Percentiles rank a stretch among this genome's conserved stretches.
Conservation (phyloP, 2,113 vertebrate species). For the Tenebrosternarchus preto region DNA sequence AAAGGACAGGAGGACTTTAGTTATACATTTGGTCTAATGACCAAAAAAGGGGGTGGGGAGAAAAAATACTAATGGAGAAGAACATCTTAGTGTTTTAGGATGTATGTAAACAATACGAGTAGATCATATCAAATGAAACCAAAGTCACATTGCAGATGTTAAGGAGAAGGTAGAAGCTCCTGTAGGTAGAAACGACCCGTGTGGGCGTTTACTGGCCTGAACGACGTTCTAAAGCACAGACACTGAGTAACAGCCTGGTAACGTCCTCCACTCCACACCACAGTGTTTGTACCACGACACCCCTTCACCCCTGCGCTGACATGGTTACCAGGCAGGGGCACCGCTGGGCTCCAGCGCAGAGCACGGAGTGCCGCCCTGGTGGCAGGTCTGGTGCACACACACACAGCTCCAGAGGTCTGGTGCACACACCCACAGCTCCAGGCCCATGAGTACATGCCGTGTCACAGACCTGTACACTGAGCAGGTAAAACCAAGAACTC, state of each 20-base stretch:
- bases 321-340: too few species aligned
- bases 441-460: background rate
- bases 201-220: conserved; percentile 11
- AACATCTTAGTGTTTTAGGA: conserved; percentile 74
- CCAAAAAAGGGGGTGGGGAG: conserved; percentile 33
- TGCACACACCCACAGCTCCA: background rate
- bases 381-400: too few species aligned
- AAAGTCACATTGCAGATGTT: background rate
- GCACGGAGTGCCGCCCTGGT: too few species aligned
- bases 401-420: too few species aligned
- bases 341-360: too few species aligned
- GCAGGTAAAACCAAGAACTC: background rate
- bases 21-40: conserved; percentile 69
- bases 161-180: background rate
- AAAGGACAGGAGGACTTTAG: conserved; percentile 52
- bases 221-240: background rate
- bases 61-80: conserved; percentile 49
- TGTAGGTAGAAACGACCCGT: background rate
- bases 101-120: conserved; percentile 73
- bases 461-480: conserved; percentile 5
- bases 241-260: background rate
- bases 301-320: too few species aligned
- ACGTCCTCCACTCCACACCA: too few species aligned
- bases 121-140: conserved; percentile 57
- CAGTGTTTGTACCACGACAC: too few species aligned